A percentile compares a stretch with the other conserved stretches of the same genome.
Conservation (phyloP, 2,113 vertebrate species). For the Ophiodon elongatus region DNA sequence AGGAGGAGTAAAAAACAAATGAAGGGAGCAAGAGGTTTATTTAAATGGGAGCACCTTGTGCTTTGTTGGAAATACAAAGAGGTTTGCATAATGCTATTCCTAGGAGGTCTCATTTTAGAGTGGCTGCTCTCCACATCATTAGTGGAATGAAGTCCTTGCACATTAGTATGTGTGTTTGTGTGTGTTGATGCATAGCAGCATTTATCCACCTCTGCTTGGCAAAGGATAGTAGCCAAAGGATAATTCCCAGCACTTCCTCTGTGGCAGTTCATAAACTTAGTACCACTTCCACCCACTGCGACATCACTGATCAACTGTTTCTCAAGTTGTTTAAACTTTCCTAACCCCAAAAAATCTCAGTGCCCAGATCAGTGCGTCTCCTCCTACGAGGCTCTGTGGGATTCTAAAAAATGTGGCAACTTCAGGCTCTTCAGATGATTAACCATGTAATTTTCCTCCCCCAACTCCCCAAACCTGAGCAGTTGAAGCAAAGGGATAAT, state of each 20-base stretch:
- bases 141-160: slow-evolving; percentile 63
- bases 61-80: slow-evolving; percentile 72
- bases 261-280: slow-evolving; percentile 42
- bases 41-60: slow-evolving; percentile 66
- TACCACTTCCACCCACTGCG: slow-evolving; percentile 11
- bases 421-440: slow-evolving; percentile 61
- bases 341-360: slow-evolving; percentile 11
- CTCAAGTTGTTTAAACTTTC: slow-evolving; percentile 43
- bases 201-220: slow-evolving; percentile 60
- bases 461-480: slow-evolving; percentile 45
- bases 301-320: slow-evolving; percentile 36
- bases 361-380: neutral
- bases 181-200: slow-evolving; percentile 44
- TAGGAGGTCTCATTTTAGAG: slow-evolving; percentile 56
- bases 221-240: slow-evolving; percentile 20
- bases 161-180: slow-evolving; percentile 49
- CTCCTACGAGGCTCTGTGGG: slow-evolving; percentile 23
- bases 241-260: slow-evolving; percentile 49
- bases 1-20: slow-evolving; percentile 51
- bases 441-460: slow-evolving; percentile 45
- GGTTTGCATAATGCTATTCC: slow-evolving; percentile 62
- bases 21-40: slow-evolving; percentile 45
- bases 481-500: slow-evolving; percentile 67
- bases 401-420: slow-evolving; percentile 19
- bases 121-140: slow-evolving; percentile 64